Evolutionary conservation across 2,888 invertebrate genomes (phyloP).

Genomic region (Netelia melanura): DNA sequence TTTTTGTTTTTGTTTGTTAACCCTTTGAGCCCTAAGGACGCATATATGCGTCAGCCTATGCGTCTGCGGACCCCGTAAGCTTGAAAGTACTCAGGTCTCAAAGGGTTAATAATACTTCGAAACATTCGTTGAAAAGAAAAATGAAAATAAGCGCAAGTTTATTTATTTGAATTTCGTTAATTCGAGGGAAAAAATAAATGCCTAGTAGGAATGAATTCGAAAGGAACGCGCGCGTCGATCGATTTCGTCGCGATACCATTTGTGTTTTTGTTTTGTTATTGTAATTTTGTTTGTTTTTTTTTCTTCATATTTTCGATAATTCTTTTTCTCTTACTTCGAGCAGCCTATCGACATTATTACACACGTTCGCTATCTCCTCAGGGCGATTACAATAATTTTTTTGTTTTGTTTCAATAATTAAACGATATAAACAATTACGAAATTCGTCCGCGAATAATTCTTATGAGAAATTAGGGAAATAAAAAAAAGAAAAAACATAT

Average conservation of each 20-base stretch:
- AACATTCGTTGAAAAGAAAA: conserved; percentile 19
- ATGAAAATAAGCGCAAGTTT: conserved; percentile 18
- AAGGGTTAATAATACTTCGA: conserved; percentile 53
- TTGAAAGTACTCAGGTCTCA: too few species aligned
- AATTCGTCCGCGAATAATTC: conserved; percentile 60
- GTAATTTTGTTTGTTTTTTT: conserved; percentile 16
- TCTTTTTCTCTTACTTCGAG: conserved; percentile 3
- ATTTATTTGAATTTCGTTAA: not conserved
- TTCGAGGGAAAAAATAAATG: conserved; percentile 34
- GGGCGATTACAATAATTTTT: conserved; percentile 69
- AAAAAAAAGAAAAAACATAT: too few species aligned
- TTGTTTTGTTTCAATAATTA: conserved; percentile 1
- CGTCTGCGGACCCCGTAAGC: too few species aligned
- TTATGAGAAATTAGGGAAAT: conserved; percentile 34
- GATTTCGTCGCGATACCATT: conserved; percentile 44
- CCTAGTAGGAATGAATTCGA: conserved; percentile 56
- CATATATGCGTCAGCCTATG: too few species aligned
- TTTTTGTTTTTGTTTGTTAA: not conserved
- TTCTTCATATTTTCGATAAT: not conserved
- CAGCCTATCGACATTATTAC: conserved; percentile 61
- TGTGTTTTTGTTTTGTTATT: conserved; percentile 13
- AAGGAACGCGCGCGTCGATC: conserved; percentile 49
- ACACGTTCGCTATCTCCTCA: conserved; percentile 42
- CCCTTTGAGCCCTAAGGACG: too few species aligned
- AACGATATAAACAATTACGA: conserved; percentile 70